A percentile compares a stretch with the other conserved stretches of the same genome.
phyloP scores from a whole-genome alignment of 2,113 vertebrate species.

The Gorsachius goisagi region DNA sequence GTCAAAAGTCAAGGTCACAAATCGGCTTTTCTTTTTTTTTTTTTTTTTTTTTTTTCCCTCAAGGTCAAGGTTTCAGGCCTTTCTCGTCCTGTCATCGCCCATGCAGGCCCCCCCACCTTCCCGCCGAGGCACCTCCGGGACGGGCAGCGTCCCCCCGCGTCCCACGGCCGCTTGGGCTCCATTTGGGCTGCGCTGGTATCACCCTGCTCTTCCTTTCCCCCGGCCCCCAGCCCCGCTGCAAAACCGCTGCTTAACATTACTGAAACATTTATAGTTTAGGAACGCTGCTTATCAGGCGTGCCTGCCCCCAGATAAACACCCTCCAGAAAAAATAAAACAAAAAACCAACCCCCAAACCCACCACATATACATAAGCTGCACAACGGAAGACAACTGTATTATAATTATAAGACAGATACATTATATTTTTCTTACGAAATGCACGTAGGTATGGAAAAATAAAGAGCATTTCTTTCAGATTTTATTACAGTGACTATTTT shows the following conservation, averaged over 20 bases:
- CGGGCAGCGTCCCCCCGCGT: background rate
- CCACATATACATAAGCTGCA: background rate
- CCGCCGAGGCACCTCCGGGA: background rate
- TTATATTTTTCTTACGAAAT: background rate
- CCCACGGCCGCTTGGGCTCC: slow-evolving; percentile 39
- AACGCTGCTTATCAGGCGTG: slow-evolving; percentile 29
- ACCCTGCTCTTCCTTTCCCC: background rate
- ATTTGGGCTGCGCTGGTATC: slow-evolving; percentile 32
- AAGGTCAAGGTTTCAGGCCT: slow-evolving; percentile 87
- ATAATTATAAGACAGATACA: background rate
- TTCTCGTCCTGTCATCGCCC: slow-evolving; percentile 73
- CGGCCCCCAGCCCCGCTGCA: background rate
- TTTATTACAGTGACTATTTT: slow-evolving; percentile 79
- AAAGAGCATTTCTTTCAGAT: slow-evolving; percentile 61
- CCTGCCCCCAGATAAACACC: background rate
- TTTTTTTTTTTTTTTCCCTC: slow-evolving; percentile 39
- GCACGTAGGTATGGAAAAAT: slow-evolving; percentile 13
- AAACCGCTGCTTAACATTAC: slow-evolving; percentile 46
- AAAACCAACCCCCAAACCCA: background rate
- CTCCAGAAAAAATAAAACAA: background rate
- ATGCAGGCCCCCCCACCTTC: slow-evolving; percentile 30
- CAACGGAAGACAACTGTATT: slow-evolving; percentile 30
- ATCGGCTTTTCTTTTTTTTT: slow-evolving; percentile 57
- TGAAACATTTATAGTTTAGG: slow-evolving; percentile 40
- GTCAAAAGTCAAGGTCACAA: slow-evolving; percentile 88